A percentile compares a stretch with the other conserved stretches of the same genome.
phyloP scores from a whole-genome alignment of 2,113 vertebrate genomes.

The Ochotona princeps region DNA sequence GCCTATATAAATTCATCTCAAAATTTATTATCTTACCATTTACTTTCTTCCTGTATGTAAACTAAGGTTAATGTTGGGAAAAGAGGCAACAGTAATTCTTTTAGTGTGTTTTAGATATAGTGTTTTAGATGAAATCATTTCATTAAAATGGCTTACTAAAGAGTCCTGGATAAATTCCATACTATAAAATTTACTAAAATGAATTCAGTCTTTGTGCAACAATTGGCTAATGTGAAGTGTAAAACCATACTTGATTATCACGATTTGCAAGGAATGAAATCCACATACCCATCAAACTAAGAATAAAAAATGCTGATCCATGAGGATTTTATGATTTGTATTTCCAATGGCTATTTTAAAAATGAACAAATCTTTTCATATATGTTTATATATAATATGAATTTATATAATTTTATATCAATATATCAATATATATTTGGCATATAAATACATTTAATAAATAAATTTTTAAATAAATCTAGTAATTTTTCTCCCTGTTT shows the following conservation, averaged over 20 bases:
- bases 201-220: neutral
- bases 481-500: too few relatives aligned
- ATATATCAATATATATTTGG: too few relatives aligned
- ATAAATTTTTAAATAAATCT: too few relatives aligned
- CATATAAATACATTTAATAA: too few relatives aligned
- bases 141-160: slow-evolving; percentile 6
- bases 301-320: neutral
- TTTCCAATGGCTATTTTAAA: too few relatives aligned
- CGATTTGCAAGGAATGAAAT: neutral
- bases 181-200: neutral
- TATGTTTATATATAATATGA: too few relatives aligned
- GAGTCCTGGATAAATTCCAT: neutral
- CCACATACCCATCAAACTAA: neutral
- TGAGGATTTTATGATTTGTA: neutral
- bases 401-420: too few relatives aligned
- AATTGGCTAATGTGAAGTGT: neutral
- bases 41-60: neutral
- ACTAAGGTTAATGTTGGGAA: neutral
- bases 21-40: slow-evolving; percentile 37
- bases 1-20: neutral
- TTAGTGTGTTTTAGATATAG: neutral
- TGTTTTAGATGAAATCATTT: neutral
- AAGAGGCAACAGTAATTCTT: neutral
- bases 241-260: neutral
- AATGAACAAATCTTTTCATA: too few relatives aligned